These are phyloP conservation scores for Cyclophora punctaria DNA, from an alignment of 2,888 invertebrate genomes.

Conservation along the genomic window DNA sequence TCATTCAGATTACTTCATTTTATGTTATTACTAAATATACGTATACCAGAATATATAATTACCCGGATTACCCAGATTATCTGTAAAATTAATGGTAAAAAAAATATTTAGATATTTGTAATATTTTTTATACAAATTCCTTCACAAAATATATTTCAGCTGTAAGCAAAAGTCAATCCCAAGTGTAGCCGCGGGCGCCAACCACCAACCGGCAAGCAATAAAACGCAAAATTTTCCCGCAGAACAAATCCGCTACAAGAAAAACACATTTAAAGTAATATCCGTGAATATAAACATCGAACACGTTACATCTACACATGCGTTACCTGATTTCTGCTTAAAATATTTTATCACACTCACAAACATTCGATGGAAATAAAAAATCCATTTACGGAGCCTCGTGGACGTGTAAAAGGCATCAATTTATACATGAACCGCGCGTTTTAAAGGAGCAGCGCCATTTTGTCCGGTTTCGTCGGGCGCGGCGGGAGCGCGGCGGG, in stretches of 20 bases:
- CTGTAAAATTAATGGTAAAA: too few relatives aligned
- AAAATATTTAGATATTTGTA: too few relatives aligned
- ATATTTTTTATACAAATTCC: too few relatives aligned
- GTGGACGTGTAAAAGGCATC: conserved; percentile 36
- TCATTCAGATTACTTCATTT: conserved; percentile 6
- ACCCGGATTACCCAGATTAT: too few relatives aligned
- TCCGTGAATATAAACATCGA: conserved; percentile 4
- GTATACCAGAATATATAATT: too few relatives aligned
- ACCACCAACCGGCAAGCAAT: not conserved
- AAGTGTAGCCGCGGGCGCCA: not conserved
- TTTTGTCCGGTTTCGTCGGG: conserved; percentile 13
- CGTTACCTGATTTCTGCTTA: conserved; percentile 12
- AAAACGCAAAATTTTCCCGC: conserved; percentile 5
- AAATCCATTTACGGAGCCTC: conserved; percentile 40
- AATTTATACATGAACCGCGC: conserved; percentile 24
- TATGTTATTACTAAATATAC: too few relatives aligned
- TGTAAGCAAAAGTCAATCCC: too few relatives aligned
- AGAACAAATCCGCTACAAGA: conserved; percentile 6
- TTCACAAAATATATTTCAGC: too few relatives aligned
- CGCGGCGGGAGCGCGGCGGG: conserved; percentile 15
- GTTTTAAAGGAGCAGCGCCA: conserved; percentile 19
- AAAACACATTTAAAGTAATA: conserved; percentile 10
- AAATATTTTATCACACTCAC: conserved; percentile 34
- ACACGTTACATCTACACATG: not conserved
- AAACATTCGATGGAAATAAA: conserved; percentile 36